Base-by-base conservation (phyloP, 1,140 invertebrate genomes). In the Drosophila sproati region DNA sequence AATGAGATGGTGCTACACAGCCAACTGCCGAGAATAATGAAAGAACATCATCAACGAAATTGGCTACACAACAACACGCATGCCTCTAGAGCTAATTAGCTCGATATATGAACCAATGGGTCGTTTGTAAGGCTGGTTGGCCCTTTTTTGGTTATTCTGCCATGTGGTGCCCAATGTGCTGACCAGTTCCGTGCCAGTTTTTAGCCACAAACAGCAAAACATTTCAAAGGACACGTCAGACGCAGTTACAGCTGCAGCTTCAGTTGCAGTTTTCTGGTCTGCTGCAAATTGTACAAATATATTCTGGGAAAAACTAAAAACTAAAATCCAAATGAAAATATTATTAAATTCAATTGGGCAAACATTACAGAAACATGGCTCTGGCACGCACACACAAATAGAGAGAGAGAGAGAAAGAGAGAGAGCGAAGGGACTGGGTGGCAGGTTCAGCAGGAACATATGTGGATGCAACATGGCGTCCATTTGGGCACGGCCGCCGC, bases 271-370 rank as follows among this genome's bases (percentile, higher is more conserved):
- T 60, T 62, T 39, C 54, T 62, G 60, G 32, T 67, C 50, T 70
- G 64, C 43, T 70, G 69, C 51, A 83, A 83, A 83, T 85, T 77
- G 73, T 52, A 60, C 60, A 48, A 80, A 80, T 85, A 83, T 83
- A 85, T 77, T 74, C 61, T 56, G 35, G n/a, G 48, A 10, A 68
- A 63, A 70, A 77, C 78, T 83, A 63, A 72, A 89, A 88, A 83
- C 85, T 83, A 78, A 88, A 88, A 85, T 88, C 83, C 80, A 89
- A 88, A 88, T 89, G 85, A 88, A 88, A 88, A 88, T 88, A 88
- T 88, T 88, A 89, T 88, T 88, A 88, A 89, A 88, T 88, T 88
- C 83, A 88, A 88, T 88, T 89, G 83, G 82, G 80, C 85, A 88
- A 88, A 89, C 80, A 88, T 88, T 88, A 89, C 85, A 83, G 80